Percentiles rank a stretch among this genome's conserved stretches.
Evolutionary conservation across 2,888 invertebrate species (phyloP).

Genomic region (Iselma pallidipennis): DNA sequence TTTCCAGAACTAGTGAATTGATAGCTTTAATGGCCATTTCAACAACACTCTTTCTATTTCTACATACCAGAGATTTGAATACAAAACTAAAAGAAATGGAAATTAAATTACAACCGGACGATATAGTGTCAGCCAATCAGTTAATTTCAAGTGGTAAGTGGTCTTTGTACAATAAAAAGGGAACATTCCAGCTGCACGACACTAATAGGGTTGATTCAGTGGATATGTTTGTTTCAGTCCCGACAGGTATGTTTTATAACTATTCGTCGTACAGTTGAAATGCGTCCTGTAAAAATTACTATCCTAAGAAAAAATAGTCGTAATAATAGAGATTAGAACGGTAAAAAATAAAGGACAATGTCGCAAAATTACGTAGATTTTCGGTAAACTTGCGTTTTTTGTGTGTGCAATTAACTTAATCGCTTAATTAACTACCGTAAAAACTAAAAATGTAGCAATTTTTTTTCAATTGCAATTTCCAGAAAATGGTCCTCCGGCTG

Average conservation of each 20-base stretch:
- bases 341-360: not conserved
- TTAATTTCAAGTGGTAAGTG: constrained; percentile 39
- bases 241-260: no score
- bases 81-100: constrained; percentile 82
- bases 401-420: not conserved
- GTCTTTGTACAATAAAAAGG: no score
- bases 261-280: no score
- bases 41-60: constrained; percentile 80
- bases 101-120: constrained; percentile 70
- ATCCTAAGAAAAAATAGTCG: no score
- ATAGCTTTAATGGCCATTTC: constrained; percentile 82
- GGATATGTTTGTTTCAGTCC: no score
- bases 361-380: not conserved
- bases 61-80: constrained; percentile 82
- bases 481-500: constrained; percentile 38
- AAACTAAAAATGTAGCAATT: no score
- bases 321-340: no score
- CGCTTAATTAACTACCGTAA: no score
- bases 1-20: constrained; percentile 78
- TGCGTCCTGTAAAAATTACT: no score
- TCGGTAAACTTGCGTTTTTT: not conserved
- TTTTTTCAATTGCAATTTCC: constrained; percentile 11
- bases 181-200: no score
- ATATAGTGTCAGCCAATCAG: constrained; percentile 59
- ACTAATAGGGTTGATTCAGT: no score